Evolutionary conservation across 2,113 vertebrate species (phyloP), one percentile per base, ranked within the genome.

Genomic region (Hepsetus odoe): DNA sequence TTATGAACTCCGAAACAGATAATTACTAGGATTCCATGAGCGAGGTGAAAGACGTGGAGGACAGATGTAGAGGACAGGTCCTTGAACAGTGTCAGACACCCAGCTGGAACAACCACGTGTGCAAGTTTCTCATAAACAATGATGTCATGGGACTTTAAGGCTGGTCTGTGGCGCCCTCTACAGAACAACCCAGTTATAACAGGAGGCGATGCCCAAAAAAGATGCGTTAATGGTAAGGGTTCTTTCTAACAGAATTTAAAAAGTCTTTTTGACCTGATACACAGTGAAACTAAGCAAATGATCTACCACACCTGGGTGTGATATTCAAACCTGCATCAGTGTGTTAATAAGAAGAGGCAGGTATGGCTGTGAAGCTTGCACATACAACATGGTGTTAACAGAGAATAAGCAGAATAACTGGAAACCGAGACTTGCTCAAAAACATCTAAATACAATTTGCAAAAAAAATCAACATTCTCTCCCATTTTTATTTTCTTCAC

Each of bases 121-220:
- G 4, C 18, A 5, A 65, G 32, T 38, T 14, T 38, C 18, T 35
- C 33, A 38, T 65, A 40, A 38, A 33, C 30, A 22, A 67, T 74
- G 70, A 73, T 24, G 71, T 67, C 62, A 49, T 59, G 20, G 44
- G 28, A 1, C 35, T 56, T 13, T 51, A 22, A 83, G 4, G 10
- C 30, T 59, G 22, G 22, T 79, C 40, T 75, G 46, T 35, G 16
- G 40, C 35, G 33, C 69, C 78, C 80, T 78, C 83, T 83, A 56
- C 32, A 71, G 83, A 51, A 56, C 65, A 40, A 44, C 16, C 5
- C 8, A 24, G 20, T 14, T 9, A 66, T 24, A 55, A 20, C 49
- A 68, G 61, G 30, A 10, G 30, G 49, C 20, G 32, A 51, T 61
- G 40, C 61, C 1, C n/a, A 20, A 76, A 40, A 76, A 14, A 1